Evolutionary conservation across 2,797 vertebrate genomes (phyloP).

Genomic region (Falco cherrug): DNA sequence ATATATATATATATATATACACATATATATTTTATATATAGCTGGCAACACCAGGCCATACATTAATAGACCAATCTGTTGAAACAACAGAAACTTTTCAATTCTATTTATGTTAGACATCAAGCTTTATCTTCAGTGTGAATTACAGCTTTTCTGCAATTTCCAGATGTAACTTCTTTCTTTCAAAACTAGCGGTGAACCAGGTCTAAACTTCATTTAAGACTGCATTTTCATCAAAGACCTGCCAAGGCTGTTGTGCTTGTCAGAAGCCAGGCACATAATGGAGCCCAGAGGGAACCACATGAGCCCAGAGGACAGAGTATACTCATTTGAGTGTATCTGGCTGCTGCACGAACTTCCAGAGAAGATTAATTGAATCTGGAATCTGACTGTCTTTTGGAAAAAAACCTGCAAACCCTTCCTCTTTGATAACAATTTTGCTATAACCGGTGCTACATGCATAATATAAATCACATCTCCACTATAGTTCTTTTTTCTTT

Average conservation of each 20-base stretch:
- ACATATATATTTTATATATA: neutral
- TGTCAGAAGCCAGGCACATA: neutral
- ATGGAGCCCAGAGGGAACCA: neutral
- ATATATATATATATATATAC: neutral
- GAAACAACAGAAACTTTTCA: constrained; percentile 29
- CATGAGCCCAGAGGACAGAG: neutral
- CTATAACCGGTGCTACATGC: neutral
- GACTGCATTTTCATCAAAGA: constrained; percentile 11
- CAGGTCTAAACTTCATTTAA: neutral
- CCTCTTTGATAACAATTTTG: constrained; percentile 1
- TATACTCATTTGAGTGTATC: neutral
- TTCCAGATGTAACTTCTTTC: constrained; percentile 25
- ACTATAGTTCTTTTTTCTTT: too few relatives aligned
- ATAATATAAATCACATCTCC: neutral
- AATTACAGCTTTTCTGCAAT: constrained; percentile 14
- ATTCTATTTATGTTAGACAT: constrained; percentile 32
- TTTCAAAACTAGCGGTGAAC: neutral
- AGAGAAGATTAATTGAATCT: constrained; percentile 21
- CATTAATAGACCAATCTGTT: constrained; percentile 12
- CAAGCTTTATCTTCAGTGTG: constrained; percentile 26
- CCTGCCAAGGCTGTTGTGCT: neutral
- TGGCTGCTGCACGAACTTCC: neutral
- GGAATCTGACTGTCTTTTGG: neutral
- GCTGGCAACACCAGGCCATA: neutral
- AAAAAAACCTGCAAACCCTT: neutral